phyloP scores from a whole-genome alignment of 2,797 vertebrate genomes.

The Holocentrus rufus region DNA sequence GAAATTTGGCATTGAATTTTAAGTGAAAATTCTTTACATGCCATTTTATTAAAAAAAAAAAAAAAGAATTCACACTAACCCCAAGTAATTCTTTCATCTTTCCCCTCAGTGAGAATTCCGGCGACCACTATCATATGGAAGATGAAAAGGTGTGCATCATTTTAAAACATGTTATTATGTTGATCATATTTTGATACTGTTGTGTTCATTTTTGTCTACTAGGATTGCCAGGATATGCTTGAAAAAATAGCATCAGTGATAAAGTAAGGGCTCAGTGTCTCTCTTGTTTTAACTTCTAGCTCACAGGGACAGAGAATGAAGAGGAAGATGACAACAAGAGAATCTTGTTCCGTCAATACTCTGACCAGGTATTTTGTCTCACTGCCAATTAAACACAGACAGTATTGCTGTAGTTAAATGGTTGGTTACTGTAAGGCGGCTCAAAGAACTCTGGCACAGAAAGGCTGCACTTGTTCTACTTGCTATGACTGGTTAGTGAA shows the following conservation, averaged over 20 bases:
- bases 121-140: rapidly evolving
- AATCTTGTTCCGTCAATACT: slow-evolving; percentile 60
- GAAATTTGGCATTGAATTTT: too few species aligned
- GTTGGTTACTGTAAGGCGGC: too few species aligned
- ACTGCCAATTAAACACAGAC: not conserved
- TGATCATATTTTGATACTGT: not conserved
- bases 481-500: too few species aligned
- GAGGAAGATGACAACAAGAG: slow-evolving; percentile 24
- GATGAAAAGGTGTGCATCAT: slow-evolving; percentile 40
- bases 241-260: too few species aligned
- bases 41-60: too few species aligned
- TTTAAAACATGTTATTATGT: not conserved
- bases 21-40: too few species aligned
- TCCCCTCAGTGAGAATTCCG: slow-evolving; percentile 63
- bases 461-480: too few species aligned
- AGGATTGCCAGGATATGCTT: too few species aligned
- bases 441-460: too few species aligned
- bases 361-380: slow-evolving; percentile 68
- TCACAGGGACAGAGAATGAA: not conserved
- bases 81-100: slow-evolving; percentile 1
- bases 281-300: slow-evolving; percentile 19
- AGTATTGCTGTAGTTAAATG: too few species aligned
- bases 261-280: not conserved
- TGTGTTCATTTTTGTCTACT: not conserved
- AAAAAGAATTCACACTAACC: too few species aligned